phyloP scores from a whole-genome alignment of 2,888 invertebrate genomes.

The Drosophila helvetica region DNA sequence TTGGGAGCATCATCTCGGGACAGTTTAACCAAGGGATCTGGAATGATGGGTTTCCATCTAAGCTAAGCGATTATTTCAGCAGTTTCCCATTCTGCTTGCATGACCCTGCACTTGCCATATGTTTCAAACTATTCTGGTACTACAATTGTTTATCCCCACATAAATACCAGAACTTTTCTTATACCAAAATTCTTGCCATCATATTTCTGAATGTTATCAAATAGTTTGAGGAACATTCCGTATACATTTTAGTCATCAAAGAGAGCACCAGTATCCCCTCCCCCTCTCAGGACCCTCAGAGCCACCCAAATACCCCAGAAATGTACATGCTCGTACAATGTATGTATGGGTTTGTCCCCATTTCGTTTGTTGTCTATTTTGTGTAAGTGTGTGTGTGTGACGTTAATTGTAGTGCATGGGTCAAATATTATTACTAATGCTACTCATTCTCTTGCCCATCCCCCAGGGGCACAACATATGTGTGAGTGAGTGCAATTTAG shows the following conservation, averaged over 20 bases:
- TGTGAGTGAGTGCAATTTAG: conserved; percentile 77
- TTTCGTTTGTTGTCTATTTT: conserved; percentile 68
- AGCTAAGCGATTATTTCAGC: too few species aligned
- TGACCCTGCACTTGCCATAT: too few species aligned
- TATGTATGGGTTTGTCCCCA: conserved; percentile 39
- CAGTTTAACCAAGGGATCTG: too few species aligned
- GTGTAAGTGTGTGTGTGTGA: conserved; percentile 36
- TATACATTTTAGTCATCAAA: conserved; percentile 25
- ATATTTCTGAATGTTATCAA: conserved; percentile 38
- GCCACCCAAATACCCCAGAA: conserved; percentile 38
- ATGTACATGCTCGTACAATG: conserved; percentile 45
- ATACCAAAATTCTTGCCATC: conserved; percentile 20
- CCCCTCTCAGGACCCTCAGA: not conserved
- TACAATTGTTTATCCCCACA: conserved; percentile 26
- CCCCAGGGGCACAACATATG: conserved; percentile 63
- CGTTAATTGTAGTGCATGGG: conserved; percentile 74
- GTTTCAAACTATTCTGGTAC: not conserved
- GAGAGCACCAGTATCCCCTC: not conserved
- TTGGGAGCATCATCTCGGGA: too few species aligned
- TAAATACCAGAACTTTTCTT: conserved; percentile 33
- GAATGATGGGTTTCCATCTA: too few species aligned
- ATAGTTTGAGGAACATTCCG: conserved; percentile 45
- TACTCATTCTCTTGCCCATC: conserved; percentile 20
- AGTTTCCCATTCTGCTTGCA: too few species aligned
- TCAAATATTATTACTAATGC: conserved; percentile 73